Percentiles rank a stretch among this genome's conserved stretches.
Evolutionary conservation across 2,888 invertebrate species (phyloP).

Genomic region (Eupithecia subumbrata): DNA sequence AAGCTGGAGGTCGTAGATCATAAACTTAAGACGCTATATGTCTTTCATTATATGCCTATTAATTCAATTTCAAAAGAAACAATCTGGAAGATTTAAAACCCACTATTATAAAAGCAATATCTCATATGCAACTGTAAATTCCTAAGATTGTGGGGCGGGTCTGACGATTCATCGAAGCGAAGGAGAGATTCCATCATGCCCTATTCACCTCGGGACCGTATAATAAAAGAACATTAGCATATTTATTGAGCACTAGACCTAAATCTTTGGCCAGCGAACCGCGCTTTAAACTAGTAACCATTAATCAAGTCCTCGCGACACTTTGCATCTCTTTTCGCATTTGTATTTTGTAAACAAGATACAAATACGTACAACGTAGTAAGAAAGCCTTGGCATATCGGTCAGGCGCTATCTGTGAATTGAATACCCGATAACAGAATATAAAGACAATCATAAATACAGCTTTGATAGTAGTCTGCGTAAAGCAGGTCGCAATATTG

Average conservation of each 20-base stretch:
- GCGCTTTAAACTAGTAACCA: slow-evolving; percentile 37
- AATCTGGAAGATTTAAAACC: background rate
- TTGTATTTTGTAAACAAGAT: slow-evolving; percentile 39
- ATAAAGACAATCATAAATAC: slow-evolving; percentile 35
- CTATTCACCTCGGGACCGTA: slow-evolving; percentile 49
- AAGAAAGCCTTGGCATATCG: slow-evolving; percentile 47
- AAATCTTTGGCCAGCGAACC: slow-evolving; percentile 49
- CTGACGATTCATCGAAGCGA: slow-evolving; percentile 52
- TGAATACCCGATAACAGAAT: slow-evolving; percentile 40
- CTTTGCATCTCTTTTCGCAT: slow-evolving; percentile 18
- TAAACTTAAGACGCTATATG: slow-evolving; percentile 10
- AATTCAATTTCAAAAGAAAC: slow-evolving; percentile 11
- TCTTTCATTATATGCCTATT: slow-evolving; percentile 6
- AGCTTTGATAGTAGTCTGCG: slow-evolving; percentile 31
- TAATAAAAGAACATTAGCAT: slow-evolving; percentile 54
- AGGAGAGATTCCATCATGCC: slow-evolving; percentile 48
- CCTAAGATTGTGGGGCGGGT: slow-evolving; percentile 50
- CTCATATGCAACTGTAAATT: slow-evolving; percentile 37
- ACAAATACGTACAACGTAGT: slow-evolving; percentile 35
- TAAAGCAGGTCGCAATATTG: slow-evolving; percentile 38
- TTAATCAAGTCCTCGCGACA: slow-evolving; percentile 30
- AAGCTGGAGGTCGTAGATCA: slow-evolving; percentile 15
- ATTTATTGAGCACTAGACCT: slow-evolving; percentile 52
- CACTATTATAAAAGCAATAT: slow-evolving; percentile 21
- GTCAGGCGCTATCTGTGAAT: slow-evolving; percentile 44